These are phyloP conservation scores for Zeus faber DNA, from an alignment of 2,113 vertebrate genomes.

Conservation along the genomic window DNA sequence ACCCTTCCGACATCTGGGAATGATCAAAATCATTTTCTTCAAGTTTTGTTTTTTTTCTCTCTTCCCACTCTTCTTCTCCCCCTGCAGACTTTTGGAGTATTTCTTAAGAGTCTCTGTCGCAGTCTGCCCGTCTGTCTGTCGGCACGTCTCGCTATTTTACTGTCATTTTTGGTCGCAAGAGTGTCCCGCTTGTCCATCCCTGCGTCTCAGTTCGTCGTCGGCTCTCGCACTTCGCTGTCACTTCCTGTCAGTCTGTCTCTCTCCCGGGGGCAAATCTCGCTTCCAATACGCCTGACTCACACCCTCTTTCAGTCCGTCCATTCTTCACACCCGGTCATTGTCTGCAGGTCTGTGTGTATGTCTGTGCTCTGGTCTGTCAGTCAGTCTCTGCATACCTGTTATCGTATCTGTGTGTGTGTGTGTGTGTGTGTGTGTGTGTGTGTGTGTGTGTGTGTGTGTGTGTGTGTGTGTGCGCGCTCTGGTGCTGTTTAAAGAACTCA, in stretches of 20 bases:
- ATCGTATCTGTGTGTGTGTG: too few relatives aligned
- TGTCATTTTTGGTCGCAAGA: too few relatives aligned
- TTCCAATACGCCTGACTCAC: too few relatives aligned
- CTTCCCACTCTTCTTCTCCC: background rate
- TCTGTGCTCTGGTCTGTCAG: too few relatives aligned
- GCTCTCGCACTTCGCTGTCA: too few relatives aligned
- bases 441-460: background rate
- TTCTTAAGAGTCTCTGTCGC: background rate
- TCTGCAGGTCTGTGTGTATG: background rate
- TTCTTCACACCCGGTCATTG: too few relatives aligned
- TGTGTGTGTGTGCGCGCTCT: constrained; percentile 4
- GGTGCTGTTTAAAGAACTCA: constrained; percentile 39
- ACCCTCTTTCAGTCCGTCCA: background rate
- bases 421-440: background rate
- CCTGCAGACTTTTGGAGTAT: background rate
- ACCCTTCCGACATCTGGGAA: background rate
- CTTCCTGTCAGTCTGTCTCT: background rate
- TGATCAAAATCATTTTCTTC: constrained; percentile 4
- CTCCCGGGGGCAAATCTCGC: background rate
- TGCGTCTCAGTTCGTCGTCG: too few relatives aligned
- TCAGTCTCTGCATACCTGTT: too few relatives aligned
- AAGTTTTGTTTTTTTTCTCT: background rate
- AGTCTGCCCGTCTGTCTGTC: constrained; percentile 2
- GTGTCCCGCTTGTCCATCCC: too few relatives aligned
- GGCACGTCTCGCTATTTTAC: too few relatives aligned